Percentiles rank a stretch among this genome's conserved stretches.
Evolutionary conservation across 2,113 vertebrate genomes (phyloP).

Genomic region (Halcyon senegalensis): DNA sequence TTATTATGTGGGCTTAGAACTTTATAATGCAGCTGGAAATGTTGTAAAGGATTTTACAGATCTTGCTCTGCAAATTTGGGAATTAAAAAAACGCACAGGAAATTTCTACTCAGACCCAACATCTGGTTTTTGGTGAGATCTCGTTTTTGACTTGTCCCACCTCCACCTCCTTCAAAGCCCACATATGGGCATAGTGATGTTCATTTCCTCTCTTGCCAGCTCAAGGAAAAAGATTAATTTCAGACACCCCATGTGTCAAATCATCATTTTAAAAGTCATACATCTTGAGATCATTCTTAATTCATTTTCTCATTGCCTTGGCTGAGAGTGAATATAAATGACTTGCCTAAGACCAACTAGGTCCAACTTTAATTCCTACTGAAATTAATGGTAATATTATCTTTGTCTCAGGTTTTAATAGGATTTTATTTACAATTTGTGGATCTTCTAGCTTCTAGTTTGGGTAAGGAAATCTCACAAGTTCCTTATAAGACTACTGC

Average conservation of each 20-base stretch:
- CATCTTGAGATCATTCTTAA: not conserved
- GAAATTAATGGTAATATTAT: not conserved
- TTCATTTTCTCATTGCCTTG: not conserved
- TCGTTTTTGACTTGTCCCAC: not conserved
- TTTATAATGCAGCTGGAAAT: conserved; percentile 14
- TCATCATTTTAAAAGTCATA: not conserved
- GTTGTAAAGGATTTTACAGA: conserved; percentile 23
- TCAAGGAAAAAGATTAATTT: not conserved
- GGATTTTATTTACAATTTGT: not conserved
- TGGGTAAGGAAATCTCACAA: not conserved
- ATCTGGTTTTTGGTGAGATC: conserved; percentile 21
- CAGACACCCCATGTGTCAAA: not conserved
- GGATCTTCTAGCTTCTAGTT: not conserved
- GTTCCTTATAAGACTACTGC: not conserved
- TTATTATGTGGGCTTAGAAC: not conserved
- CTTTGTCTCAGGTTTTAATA: not conserved
- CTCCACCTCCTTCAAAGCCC: not conserved
- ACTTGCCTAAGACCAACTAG: not conserved
- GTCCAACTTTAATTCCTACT: not conserved
- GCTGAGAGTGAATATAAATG: not conserved
- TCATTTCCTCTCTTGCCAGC: conserved; percentile 15
- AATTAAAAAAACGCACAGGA: conserved; percentile 14
- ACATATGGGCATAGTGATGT: not conserved
- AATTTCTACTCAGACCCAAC: conserved; percentile 7
- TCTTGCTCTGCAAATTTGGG: conserved; percentile 32